Evolutionary conservation across 37 sponge, comb jelly and placozoan genomes (phyloP).

Genomic region (Geodia barretti): DNA sequence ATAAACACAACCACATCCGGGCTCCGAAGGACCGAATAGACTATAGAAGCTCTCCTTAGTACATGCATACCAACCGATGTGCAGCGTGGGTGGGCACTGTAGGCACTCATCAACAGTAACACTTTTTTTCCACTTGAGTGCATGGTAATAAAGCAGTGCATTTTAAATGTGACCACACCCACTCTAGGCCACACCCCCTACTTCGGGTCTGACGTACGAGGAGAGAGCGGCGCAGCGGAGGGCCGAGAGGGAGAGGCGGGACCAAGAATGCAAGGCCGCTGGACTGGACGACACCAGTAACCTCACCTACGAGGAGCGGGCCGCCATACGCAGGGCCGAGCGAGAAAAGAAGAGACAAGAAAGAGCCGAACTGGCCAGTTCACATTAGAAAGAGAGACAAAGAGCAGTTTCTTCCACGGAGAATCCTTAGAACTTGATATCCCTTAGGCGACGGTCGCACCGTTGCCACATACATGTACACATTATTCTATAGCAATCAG

Average conservation of each 20-base stretch:
- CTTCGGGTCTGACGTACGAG: conserved; percentile 54
- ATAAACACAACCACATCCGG: too few species aligned
- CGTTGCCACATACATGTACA: too few species aligned
- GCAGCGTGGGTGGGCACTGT: too few species aligned
- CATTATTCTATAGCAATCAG: too few species aligned
- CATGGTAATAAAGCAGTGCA: too few species aligned
- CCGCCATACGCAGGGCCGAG: conserved; percentile 45
- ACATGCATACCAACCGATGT: too few species aligned
- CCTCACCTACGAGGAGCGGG: conserved; percentile 62
- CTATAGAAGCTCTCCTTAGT: too few species aligned
- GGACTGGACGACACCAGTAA: not conserved
- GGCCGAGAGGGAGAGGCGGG: conserved; percentile 68
- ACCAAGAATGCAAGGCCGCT: not conserved
- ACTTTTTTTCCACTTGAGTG: too few species aligned
- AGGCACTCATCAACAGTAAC: too few species aligned
- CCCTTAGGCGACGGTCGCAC: too few species aligned
- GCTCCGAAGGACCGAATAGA: too few species aligned
- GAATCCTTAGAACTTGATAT: too few species aligned
- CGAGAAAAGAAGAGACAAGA: conserved; percentile 52
- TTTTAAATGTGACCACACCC: not conserved
- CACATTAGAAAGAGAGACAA: conserved; percentile 1
- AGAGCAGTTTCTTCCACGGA: not conserved
- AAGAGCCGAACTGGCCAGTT: conserved; percentile 21
- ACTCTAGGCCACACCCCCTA: not conserved
- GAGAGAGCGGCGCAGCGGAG: conserved; percentile 63